Percentiles rank a stretch among this genome's conserved stretches.
phyloP scores from a whole-genome alignment of 2,888 invertebrate species.

The Drosophila mimica region DNA sequence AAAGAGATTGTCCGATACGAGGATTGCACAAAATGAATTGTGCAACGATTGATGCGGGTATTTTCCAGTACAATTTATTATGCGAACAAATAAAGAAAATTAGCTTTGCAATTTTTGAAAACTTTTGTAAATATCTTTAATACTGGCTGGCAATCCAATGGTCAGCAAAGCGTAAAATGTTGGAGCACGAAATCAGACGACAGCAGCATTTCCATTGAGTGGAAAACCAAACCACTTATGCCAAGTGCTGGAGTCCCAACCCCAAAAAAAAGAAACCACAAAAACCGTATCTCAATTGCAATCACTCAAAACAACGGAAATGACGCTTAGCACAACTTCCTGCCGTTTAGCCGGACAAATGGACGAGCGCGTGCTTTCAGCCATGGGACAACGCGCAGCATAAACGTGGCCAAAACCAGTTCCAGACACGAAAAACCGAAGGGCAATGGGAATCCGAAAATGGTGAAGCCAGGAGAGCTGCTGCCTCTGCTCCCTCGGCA shows the following conservation, averaged over 20 bases:
- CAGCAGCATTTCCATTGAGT: constrained; percentile 1
- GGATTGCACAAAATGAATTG: constrained; percentile 68
- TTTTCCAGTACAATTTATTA: constrained; percentile 58
- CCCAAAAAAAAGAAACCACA: constrained; percentile 65
- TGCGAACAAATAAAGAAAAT: constrained; percentile 14
- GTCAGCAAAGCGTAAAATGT: constrained; percentile 16
- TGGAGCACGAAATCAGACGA: constrained; percentile 23
- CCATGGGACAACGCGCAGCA: constrained; percentile 66
- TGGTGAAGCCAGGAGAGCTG: constrained; percentile 2
- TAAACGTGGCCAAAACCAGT: constrained; percentile 49
- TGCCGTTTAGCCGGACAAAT: constrained; percentile 69
- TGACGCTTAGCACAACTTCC: constrained; percentile 82
- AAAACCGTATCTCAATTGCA: constrained; percentile 81
- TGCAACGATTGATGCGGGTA: constrained; percentile 63
- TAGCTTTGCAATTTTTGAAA: constrained; percentile 17
- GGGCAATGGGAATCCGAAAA: background rate
- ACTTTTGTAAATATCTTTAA: background rate
- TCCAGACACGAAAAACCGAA: constrained; percentile 15
- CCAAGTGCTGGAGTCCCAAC: constrained; percentile 7
- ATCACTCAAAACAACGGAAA: constrained; percentile 82
- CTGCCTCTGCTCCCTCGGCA: background rate
- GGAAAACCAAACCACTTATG: constrained; percentile 31
- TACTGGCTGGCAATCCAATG: background rate
- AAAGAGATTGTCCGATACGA: constrained; percentile 41
- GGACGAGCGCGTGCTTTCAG: constrained; percentile 48